Conservation (phyloP, 2,113 vertebrate genomes). For the Saccopteryx bilineata region DNA sequence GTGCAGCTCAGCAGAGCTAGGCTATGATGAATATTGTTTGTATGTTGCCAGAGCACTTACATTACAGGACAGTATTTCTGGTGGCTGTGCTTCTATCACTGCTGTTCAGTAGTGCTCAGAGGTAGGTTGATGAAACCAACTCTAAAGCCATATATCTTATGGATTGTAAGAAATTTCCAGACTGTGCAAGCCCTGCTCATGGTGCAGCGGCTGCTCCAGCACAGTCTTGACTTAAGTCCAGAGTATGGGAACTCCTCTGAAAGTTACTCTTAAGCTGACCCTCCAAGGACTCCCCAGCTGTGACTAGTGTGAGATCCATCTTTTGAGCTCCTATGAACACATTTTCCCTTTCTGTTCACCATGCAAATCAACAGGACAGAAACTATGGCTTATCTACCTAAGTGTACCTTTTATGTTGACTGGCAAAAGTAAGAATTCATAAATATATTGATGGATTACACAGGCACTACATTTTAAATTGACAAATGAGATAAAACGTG, state of each 20-base stretch:
- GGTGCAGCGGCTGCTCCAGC: background rate
- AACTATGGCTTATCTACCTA: background rate
- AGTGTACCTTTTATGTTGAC: background rate
- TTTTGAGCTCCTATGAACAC: background rate
- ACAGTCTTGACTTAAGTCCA: background rate
- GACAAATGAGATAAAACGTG: background rate
- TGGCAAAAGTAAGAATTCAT: background rate
- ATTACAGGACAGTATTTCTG: slow-evolving; percentile 31
- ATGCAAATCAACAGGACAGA: background rate
- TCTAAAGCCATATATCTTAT: slow-evolving; percentile 21
- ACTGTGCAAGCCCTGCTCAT: background rate
- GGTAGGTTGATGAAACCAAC: slow-evolving; percentile 69
- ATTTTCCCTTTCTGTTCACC: background rate
- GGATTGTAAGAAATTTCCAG: slow-evolving; percentile 45
- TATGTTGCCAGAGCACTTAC: background rate
- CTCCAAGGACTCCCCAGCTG: background rate
- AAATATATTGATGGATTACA: background rate
- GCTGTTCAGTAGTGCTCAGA: slow-evolving; percentile 55
- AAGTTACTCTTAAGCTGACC: background rate
- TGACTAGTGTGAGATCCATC: background rate
- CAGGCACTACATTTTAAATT: background rate
- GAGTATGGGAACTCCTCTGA: background rate
- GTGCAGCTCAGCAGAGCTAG: slow-evolving; percentile 49
- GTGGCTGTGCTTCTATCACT: slow-evolving; percentile 35
- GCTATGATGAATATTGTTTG: slow-evolving; percentile 66